Conservation (phyloP, 2,888 invertebrate genomes). For the Thymelicus sylvestris region DNA sequence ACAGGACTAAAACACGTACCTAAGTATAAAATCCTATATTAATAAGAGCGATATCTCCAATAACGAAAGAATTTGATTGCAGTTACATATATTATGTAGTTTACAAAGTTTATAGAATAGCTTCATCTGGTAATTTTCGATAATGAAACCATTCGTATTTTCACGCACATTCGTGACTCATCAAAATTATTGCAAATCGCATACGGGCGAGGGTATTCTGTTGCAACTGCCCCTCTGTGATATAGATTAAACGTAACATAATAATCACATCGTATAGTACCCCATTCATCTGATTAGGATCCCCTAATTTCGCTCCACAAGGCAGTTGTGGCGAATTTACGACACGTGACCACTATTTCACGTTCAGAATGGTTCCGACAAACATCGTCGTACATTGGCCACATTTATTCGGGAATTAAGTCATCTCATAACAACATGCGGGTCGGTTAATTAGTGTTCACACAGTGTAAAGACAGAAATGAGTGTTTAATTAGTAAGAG, state of each 20-base stretch:
- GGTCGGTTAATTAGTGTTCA: conserved; percentile 56
- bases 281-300: conserved; percentile 63
- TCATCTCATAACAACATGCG: conserved; percentile 71
- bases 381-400: conserved; percentile 69
- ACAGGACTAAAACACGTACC: too few species aligned
- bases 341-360: conserved; percentile 81
- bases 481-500: conserved; percentile 32
- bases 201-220: conserved; percentile 42
- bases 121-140: too few species aligned
- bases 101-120: too few species aligned
- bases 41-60: too few species aligned
- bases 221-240: conserved; percentile 28
- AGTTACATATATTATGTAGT: too few species aligned
- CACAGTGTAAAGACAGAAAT: conserved; percentile 41
- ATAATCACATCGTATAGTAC: conserved; percentile 76
- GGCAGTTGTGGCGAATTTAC: conserved; percentile 75
- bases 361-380: conserved; percentile 53
- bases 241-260: conserved; percentile 42
- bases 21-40: too few species aligned
- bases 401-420: conserved; percentile 79
- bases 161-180: conserved; percentile 2
- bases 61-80: too few species aligned
- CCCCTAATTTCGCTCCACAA: conserved; percentile 62
- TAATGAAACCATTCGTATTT: background rate
- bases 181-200: conserved; percentile 35